phyloP scores from a whole-genome alignment of 1,140 invertebrate genomes.

The Chymomyza costata region DNA sequence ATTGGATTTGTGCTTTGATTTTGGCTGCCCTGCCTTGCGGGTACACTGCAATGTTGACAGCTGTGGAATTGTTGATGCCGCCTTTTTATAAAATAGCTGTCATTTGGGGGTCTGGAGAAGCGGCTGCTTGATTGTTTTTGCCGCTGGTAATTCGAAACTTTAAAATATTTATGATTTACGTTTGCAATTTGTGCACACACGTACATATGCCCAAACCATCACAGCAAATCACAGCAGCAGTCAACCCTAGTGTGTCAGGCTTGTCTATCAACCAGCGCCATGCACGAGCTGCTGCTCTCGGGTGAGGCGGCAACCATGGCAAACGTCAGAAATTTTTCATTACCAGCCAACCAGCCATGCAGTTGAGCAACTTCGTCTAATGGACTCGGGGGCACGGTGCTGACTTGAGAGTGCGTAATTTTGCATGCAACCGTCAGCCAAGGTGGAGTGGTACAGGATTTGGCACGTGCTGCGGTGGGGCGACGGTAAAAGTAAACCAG shows the following conservation, averaged over 20 bases:
- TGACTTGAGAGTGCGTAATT: slow-evolving; percentile 31
- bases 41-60: slow-evolving; percentile 36
- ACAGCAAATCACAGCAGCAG: slow-evolving; percentile 28
- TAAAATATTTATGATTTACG: slow-evolving; percentile 73
- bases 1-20: too few species aligned
- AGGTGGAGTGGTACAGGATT: slow-evolving; percentile 42
- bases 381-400: slow-evolving; percentile 39
- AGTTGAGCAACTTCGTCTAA: slow-evolving; percentile 47
- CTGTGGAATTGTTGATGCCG: slow-evolving; percentile 24
- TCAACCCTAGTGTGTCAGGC: slow-evolving; percentile 20
- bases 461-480: slow-evolving; percentile 47
- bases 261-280: background rate
- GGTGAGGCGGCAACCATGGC: slow-evolving; percentile 1
- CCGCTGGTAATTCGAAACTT: slow-evolving; percentile 72
- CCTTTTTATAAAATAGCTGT: slow-evolving; percentile 33
- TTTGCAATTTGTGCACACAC: slow-evolving; percentile 37
- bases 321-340: slow-evolving; percentile 49
- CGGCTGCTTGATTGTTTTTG: slow-evolving; percentile 65
- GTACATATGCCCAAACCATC: slow-evolving; percentile 4
- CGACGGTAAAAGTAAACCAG: slow-evolving; percentile 45
- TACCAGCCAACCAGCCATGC: slow-evolving; percentile 43
- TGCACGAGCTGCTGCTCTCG: too few species aligned
- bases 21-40: slow-evolving; percentile 3
- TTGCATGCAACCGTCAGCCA: slow-evolving; percentile 40
- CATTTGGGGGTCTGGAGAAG: slow-evolving; percentile 2